Evolutionary conservation across 2,888 invertebrate species (phyloP).

Genomic region (Elmis aenea): DNA sequence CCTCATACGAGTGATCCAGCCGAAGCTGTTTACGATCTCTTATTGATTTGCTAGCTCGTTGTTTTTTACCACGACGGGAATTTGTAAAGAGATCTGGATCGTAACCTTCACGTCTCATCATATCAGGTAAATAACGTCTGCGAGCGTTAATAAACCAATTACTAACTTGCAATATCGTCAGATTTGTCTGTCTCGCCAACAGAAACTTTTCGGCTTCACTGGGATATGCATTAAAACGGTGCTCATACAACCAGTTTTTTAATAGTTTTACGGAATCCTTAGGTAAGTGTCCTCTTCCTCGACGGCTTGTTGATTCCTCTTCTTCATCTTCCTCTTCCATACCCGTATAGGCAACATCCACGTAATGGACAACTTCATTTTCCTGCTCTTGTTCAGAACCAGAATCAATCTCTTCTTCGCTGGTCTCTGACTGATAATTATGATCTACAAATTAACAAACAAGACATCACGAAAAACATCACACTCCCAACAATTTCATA

Average conservation of each 20-base stretch:
- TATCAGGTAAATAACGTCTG: constrained; percentile 43
- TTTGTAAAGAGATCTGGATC: constrained; percentile 45
- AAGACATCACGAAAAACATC: no score
- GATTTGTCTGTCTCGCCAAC: constrained; percentile 42
- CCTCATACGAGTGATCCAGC: constrained; percentile 28
- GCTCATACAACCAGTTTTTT: constrained; percentile 46
- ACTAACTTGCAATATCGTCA: constrained; percentile 45
- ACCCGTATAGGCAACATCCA: no score
- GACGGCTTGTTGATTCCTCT: constrained; percentile 32
- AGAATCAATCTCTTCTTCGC: constrained; percentile 26
- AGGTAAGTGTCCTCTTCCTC: constrained; percentile 41
- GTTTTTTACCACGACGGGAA: constrained; percentile 38
- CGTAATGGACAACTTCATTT: constrained; percentile 29
- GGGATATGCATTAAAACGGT: constrained; percentile 45
- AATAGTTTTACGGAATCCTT: constrained; percentile 44
- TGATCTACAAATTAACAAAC: no score
- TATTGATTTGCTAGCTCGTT: constrained; percentile 27
- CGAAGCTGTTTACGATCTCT: constrained; percentile 33
- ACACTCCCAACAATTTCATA: no score
- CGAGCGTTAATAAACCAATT: constrained; percentile 47
- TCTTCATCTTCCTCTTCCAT: constrained; percentile 16
- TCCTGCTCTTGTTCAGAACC: no score
- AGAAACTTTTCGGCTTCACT: constrained; percentile 46
- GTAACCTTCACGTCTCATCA: constrained; percentile 45
- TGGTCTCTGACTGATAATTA: constrained; percentile 18